Percentiles rank a stretch among this genome's conserved stretches.
Evolutionary conservation across 2,888 invertebrate genomes (phyloP).

Genomic region (Eupithecia abbreviata): DNA sequence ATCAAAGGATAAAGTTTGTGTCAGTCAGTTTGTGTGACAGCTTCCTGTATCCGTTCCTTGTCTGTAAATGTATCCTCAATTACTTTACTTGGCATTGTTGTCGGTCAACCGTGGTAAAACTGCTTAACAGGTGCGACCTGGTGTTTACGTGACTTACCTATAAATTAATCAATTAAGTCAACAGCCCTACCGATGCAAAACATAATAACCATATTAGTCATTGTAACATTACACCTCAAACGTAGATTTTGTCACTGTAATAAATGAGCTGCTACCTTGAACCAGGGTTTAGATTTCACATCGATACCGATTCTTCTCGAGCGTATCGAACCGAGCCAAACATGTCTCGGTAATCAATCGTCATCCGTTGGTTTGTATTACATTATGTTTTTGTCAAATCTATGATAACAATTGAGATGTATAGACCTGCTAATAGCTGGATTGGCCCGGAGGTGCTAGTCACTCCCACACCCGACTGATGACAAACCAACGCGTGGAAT

Average conservation of each 20-base stretch:
- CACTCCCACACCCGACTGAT: slow-evolving; percentile 52
- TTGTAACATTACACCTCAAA: slow-evolving; percentile 46
- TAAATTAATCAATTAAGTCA: slow-evolving; percentile 53
- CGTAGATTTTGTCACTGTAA: slow-evolving; percentile 60
- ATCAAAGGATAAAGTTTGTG: slow-evolving; percentile 33
- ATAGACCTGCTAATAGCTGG: slow-evolving; percentile 47
- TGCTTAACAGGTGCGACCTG: slow-evolving; percentile 72
- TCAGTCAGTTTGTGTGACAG: slow-evolving; percentile 52
- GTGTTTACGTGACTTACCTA: slow-evolving; percentile 68
- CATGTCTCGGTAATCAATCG: slow-evolving; percentile 74
- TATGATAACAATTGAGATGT: slow-evolving; percentile 60
- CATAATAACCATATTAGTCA: slow-evolving; percentile 41
- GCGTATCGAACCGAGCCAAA: slow-evolving; percentile 76
- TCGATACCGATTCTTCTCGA: slow-evolving; percentile 69
- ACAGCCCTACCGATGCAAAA: slow-evolving; percentile 41
- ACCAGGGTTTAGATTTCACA: slow-evolving; percentile 73
- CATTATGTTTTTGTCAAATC: slow-evolving; percentile 62
- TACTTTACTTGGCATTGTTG: slow-evolving; percentile 73
- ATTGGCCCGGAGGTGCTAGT: slow-evolving; percentile 46
- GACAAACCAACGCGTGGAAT: slow-evolving; percentile 51
- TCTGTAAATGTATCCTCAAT: slow-evolving; percentile 74
- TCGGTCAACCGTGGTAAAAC: slow-evolving; percentile 71
- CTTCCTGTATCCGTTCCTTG: slow-evolving; percentile 72
- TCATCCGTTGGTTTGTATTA: slow-evolving; percentile 66
- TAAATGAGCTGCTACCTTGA: slow-evolving; percentile 73